A percentile compares a stretch with the other conserved stretches of the same genome.
phyloP scores from a whole-genome alignment of 2,113 vertebrate species.

The Notarius lentiginosus region DNA sequence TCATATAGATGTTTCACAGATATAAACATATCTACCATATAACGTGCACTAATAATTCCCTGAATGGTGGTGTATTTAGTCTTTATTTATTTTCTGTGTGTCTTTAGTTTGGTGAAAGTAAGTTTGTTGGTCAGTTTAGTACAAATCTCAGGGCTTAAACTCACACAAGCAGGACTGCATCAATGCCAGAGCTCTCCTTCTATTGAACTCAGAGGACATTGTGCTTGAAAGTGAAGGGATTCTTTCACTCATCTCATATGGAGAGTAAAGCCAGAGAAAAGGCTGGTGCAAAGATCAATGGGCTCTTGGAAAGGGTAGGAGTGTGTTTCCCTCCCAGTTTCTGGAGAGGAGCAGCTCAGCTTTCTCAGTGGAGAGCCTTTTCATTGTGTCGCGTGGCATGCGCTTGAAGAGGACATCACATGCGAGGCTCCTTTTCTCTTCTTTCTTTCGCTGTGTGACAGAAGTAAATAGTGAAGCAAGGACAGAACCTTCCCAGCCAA shows the following conservation, averaged over 20 bases:
- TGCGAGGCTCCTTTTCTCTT: conserved; percentile 2
- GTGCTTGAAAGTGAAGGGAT: conserved; percentile 27
- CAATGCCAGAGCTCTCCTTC: background rate
- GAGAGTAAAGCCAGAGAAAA: conserved; percentile 52
- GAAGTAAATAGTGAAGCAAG: background rate
- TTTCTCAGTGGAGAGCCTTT: conserved; percentile 31
- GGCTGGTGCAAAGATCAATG: conserved; percentile 62
- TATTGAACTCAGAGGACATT: conserved; percentile 32
- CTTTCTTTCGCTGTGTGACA: background rate
- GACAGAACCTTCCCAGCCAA: background rate
- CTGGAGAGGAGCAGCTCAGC: conserved; percentile 40
- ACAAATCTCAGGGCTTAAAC: background rate
- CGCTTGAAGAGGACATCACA: conserved; percentile 32
- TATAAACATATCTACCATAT: no score
- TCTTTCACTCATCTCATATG: conserved; percentile 53
- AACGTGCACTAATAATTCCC: no score
- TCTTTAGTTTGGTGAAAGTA: no score
- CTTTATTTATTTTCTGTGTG: no score
- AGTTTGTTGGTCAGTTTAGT: background rate
- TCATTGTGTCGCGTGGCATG: conserved; percentile 58
- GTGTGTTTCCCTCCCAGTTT: conserved; percentile 37
- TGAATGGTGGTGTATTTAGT: no score
- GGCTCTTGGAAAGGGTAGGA: conserved; percentile 31
- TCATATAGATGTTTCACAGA: no score
- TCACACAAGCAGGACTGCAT: background rate